Evolutionary conservation across 2,797 vertebrate species (phyloP), one percentile per base, ranked within the genome.

Genomic region (Pseudotriccus pelzelni): DNA sequence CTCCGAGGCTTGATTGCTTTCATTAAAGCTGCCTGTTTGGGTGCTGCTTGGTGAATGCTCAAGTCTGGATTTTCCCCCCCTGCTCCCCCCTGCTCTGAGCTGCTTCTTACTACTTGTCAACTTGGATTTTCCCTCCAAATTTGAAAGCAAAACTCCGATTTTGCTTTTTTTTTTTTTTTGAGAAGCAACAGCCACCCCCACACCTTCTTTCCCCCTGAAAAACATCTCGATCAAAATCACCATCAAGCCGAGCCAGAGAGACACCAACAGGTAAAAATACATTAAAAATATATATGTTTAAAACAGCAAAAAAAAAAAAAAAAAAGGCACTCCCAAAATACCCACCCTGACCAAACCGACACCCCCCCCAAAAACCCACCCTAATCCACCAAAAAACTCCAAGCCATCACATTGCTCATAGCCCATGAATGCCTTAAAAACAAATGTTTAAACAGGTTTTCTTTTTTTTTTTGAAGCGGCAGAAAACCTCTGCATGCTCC

Each of bases 371-470:
- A 67, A 77, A 25, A 6, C 17, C 49, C 46, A 32, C 62, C 56
- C 52, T 37, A 67, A 90, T 49, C 81, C 66, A 58, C 70, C 43
- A 25, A 81, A 93, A 70, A 76, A 16, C 39, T 5, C 25, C 50
- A 89, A 96, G 93, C 95, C 93, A 94, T 89, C 87, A 92, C 96
- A 96, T 93, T 94, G 96, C 97, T 97, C 97, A 94, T 95, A 97
- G 96, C 95, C 96, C 95, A 96, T 96, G 97, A 98, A 98, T 97
- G 95, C 96, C 97, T 97, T 97, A 98, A 98, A 97, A 98, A 98
- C 98, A 98, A 98, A 98, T 98, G 98, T 98, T 98, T 98, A 98
- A 98, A 97, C 97, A 98, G 97, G 89, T 96, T 95, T 95, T 88
- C 44, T 67, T 46, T 52, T 88, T 87, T 41, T 94, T 96, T 95